phyloP scores from a whole-genome alignment of 1,140 invertebrate genomes.

The Trichonephila inaurata region DNA sequence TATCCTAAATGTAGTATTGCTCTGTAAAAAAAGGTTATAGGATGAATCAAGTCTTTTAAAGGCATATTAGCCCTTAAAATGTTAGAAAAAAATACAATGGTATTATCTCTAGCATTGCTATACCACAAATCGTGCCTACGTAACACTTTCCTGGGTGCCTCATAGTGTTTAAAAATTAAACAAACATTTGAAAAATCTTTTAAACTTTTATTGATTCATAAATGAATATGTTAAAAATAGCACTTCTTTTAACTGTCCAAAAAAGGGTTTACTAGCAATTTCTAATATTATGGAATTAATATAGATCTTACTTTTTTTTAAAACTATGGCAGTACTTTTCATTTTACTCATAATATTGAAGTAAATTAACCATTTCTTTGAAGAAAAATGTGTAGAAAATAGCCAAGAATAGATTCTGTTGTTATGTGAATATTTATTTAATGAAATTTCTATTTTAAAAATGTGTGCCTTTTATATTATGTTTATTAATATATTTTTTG shows the following conservation, averaged over 20 bases:
- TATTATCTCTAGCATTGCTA: not conserved
- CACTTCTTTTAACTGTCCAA: not conserved
- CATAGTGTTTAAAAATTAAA: constrained; percentile 3
- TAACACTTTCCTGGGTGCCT: constrained; percentile 35
- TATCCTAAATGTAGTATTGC: not conserved
- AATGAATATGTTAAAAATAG: not conserved
- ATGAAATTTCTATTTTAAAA: not conserved
- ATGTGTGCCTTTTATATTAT: not conserved
- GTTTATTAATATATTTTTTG: not conserved
- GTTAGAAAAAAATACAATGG: not conserved
- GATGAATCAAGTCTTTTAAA: not conserved
- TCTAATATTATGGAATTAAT: not conserved
- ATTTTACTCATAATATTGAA: too few relatives aligned
- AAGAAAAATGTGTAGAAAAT: too few relatives aligned
- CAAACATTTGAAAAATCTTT: not conserved
- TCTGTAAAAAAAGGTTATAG: not conserved
- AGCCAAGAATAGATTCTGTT: too few relatives aligned
- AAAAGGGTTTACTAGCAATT: not conserved
- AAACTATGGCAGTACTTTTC: too few relatives aligned
- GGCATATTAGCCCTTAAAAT: not conserved
- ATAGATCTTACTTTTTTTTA: too few relatives aligned
- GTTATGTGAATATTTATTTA: too few relatives aligned
- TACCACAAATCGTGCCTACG: constrained; percentile 49
- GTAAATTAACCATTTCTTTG: too few relatives aligned
- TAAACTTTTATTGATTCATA: not conserved